Conservation (phyloP, 2,888 invertebrate species). For the Drosophila niveifrons region DNA sequence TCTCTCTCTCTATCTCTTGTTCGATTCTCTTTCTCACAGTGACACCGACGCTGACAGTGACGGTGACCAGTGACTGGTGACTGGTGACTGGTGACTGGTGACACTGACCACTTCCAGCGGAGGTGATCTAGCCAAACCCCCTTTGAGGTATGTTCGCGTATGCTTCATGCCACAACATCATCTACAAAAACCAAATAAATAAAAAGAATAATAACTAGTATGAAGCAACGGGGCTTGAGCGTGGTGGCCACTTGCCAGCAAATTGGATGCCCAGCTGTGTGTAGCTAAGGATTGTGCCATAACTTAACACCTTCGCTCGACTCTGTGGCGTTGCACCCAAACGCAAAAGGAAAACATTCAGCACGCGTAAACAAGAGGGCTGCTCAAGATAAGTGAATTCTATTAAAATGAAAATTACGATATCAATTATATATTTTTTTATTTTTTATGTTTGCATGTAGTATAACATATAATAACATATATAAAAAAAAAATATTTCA, state of each 20-base stretch:
- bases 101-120: conserved; percentile 1
- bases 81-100: conserved; percentile 32
- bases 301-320: conserved; percentile 76
- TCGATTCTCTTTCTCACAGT: background rate
- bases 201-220: conserved; percentile 7
- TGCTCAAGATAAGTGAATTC: conserved; percentile 17
- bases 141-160: conserved; percentile 28
- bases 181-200: conserved; percentile 11
- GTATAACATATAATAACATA: no score
- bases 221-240: conserved; percentile 21
- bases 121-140: conserved; percentile 22
- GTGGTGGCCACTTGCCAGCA: conserved; percentile 64
- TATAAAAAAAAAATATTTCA: no score
- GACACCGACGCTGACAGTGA: conserved; percentile 14
- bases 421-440: background rate
- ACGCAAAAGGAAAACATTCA: conserved; percentile 30
- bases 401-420: background rate
- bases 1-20: conserved; percentile 3
- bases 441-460: no score
- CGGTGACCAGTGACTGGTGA: conserved; percentile 21
- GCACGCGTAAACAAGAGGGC: conserved; percentile 47
- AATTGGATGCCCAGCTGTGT: conserved; percentile 78
- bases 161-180: conserved; percentile 37
- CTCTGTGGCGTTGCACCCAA: conserved; percentile 56
- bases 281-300: conserved; percentile 69